Evolutionary conservation across 2,888 invertebrate species (phyloP), one percentile per base, ranked within the genome.

Genomic region (Chouioia cunea): DNA sequence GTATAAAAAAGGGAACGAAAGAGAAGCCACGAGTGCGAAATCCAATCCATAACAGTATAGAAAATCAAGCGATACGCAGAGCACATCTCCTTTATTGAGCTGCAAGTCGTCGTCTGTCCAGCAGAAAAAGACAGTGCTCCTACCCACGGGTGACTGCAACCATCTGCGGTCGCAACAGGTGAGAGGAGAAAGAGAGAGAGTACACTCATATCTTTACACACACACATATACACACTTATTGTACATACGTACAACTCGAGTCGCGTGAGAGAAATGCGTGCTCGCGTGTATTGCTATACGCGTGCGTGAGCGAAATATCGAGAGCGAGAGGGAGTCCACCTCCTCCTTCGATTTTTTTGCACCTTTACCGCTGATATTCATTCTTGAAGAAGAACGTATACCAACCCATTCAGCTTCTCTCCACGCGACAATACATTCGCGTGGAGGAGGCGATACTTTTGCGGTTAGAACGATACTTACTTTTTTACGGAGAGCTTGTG

Each of bases 261-360:
- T 81, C 78, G 80, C 81, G 78, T 80, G 80, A 78, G 76, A 74
- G 77, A 75, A 76, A 79, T 79, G 80, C 79, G 78, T 78, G 79
- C 79, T 57, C 62, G 65, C 62, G 70, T 66, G 62, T 4, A 12
- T 4, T 43, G 53, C 53, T 63, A 58, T 54, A 74, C 77, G 81
- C 82, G 81, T 83, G 83, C 83, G 82, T 83, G 82, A 82, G 80
- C 81, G 77, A 83, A 83, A 83, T 82, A 83, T 81, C 83, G 79
- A 65, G 48, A 60, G 48, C 16, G 54, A 27, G 66, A 59, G 23
- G 57, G 58, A 48, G 50, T n/a, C 76, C 69, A 65, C 50, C 67
- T 58, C 50, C 70, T 46, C 56, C 58, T 66, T 52, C 27, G 58
- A 53, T 58, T 46, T 58, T 23, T 63, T 52, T 53, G n/a, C 48